Conservation (phyloP, 1,140 invertebrate species). For the Dinothrombium tinctorium region DNA sequence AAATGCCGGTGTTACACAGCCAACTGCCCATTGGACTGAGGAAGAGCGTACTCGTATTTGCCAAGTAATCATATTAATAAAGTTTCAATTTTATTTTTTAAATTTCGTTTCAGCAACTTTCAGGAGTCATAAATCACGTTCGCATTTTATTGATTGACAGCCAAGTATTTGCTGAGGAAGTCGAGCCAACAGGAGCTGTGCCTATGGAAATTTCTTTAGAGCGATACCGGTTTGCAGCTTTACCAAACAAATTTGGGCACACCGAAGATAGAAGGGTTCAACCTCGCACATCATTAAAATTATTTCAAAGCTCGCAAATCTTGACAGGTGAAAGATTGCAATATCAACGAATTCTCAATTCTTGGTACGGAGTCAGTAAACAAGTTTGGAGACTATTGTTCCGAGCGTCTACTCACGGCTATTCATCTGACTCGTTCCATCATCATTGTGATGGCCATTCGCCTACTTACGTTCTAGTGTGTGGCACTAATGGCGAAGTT, state of each 20-base stretch:
- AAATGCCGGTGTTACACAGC: slow-evolving; percentile 56
- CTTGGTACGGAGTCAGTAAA: slow-evolving; percentile 41
- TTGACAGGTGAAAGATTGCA: slow-evolving; percentile 52
- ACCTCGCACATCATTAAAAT: slow-evolving; percentile 48
- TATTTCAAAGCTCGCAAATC: slow-evolving; percentile 62
- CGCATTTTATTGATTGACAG: slow-evolving; percentile 64
- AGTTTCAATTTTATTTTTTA: background rate
- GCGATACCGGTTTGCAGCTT: slow-evolving; percentile 55
- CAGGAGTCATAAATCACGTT: slow-evolving; percentile 65
- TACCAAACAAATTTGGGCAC: slow-evolving; percentile 38
- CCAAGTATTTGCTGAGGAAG: slow-evolving; percentile 76
- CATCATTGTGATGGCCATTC: slow-evolving; percentile 57
- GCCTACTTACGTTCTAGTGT: slow-evolving; percentile 47
- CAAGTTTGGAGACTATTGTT: slow-evolving; percentile 61
- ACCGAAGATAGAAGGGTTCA: slow-evolving; percentile 33
- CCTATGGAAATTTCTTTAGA: slow-evolving; percentile 75
- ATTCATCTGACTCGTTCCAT: slow-evolving; percentile 60
- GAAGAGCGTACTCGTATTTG: slow-evolving; percentile 39
- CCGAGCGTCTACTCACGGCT: slow-evolving; percentile 63
- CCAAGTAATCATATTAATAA: slow-evolving; percentile 1
- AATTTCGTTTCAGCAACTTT: slow-evolving; percentile 28
- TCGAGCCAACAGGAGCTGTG: slow-evolving; percentile 72
- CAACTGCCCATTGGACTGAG: slow-evolving; percentile 65
- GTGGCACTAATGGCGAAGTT: slow-evolving; percentile 49
- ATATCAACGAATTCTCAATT: slow-evolving; percentile 51